phyloP scores from a whole-genome alignment of 2,113 vertebrate genomes.

The Lophura nycthemera region DNA sequence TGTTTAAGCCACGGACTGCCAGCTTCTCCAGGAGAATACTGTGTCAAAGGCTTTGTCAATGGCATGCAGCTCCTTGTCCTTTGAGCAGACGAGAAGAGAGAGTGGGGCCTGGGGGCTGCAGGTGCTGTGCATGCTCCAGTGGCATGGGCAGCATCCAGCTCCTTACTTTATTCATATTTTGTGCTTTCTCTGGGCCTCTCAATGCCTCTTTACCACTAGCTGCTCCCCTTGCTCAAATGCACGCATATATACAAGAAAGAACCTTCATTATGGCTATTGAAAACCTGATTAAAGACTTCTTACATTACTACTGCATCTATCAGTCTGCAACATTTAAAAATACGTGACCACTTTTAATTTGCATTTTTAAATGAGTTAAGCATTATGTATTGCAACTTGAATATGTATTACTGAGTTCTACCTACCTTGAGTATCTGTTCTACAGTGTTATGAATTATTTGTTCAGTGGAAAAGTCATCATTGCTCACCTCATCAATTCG shows the following conservation, averaged over 20 bases:
- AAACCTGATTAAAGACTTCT: not conserved
- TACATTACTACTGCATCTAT: not conserved
- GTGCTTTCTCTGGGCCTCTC: not conserved
- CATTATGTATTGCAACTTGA: not conserved
- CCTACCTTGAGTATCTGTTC: not conserved
- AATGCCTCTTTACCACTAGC: not conserved
- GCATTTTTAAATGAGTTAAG: not conserved
- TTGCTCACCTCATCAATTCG: conserved; percentile 54
- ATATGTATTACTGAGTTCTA: not conserved
- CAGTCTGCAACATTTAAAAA: not conserved
- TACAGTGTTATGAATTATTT: conserved; percentile 38
- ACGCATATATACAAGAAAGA: not conserved
- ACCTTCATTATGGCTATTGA: not conserved
- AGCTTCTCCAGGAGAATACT: too few species aligned
- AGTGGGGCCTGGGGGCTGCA: not conserved
- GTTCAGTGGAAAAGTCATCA: conserved; percentile 30
- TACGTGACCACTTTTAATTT: not conserved
- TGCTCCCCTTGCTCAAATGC: not conserved
- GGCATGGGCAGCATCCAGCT: not conserved
- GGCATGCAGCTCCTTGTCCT: not conserved
- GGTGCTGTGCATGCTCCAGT: not conserved
- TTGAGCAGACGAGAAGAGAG: not conserved
- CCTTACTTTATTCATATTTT: not conserved
- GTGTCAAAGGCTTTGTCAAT: too few species aligned
- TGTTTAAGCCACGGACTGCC: too few species aligned